Percentiles rank a stretch among this genome's conserved stretches.
These are phyloP conservation scores for Volucella inflata DNA, from an alignment of 2,888 invertebrate species.

Conservation along the genomic window DNA sequence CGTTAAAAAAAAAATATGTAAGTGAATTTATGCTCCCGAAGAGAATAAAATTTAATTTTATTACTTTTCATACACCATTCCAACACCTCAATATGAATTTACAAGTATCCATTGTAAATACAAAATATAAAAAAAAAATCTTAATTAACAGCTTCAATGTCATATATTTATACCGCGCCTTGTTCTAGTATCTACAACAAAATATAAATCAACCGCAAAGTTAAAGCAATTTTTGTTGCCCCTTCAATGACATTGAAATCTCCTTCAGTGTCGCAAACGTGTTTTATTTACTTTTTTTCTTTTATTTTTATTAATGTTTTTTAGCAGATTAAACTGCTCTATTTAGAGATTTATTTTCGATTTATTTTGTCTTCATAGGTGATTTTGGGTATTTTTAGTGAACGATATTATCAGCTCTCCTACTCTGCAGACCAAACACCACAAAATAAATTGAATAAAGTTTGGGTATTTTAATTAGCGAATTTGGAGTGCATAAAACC, in stretches of 20 bases:
- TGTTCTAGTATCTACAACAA: constrained; percentile 8
- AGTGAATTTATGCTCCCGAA: too few relatives aligned
- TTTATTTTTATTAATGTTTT: too few relatives aligned
- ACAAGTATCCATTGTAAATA: neutral
- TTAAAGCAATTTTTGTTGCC: neutral
- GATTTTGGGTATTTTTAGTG: too few relatives aligned
- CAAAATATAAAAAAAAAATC: neutral
- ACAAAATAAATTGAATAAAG: neutral
- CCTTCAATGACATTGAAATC: constrained; percentile 34
- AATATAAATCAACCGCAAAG: neutral
- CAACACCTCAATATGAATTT: neutral
- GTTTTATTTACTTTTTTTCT: constrained; percentile 14
- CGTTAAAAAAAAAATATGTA: too few relatives aligned
- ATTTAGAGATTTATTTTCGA: too few relatives aligned
- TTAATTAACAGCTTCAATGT: constrained; percentile 50
- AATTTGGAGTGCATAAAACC: constrained; percentile 5
- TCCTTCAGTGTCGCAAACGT: constrained; percentile 34
- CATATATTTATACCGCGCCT: constrained; percentile 23
- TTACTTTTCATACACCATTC: neutral
- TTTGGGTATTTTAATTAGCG: too few relatives aligned
- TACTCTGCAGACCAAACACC: neutral
- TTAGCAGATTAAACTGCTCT: too few relatives aligned
- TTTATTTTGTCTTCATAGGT: too few relatives aligned
- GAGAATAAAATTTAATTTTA: neutral
- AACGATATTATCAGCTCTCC: too few relatives aligned